Base-by-base conservation (phyloP, 2,113 vertebrate genomes). In the Amia ocellicauda region DNA sequence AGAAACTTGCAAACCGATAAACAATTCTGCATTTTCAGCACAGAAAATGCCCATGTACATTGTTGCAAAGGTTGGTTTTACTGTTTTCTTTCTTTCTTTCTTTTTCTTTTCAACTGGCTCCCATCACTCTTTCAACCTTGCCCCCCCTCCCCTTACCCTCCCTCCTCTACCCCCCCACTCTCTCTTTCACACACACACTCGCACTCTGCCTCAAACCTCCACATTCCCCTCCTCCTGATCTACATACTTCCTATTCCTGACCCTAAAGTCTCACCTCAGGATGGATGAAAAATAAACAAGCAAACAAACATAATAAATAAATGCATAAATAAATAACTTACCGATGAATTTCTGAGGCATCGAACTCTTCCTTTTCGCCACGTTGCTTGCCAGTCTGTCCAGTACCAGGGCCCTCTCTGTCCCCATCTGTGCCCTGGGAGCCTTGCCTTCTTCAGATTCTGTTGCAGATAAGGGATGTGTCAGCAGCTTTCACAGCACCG, bases 261-360 rank as follows among this genome's bases (percentile, higher is more conserved):
- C 26, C 17, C 49, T 40, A 29, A 31, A n/a, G 14, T 28, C 26
- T 42, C 17, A 19, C 8, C 17, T 42, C 29, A 20, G 16, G 11
- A 3, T 22, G 28, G 31, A 16, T n/a, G 14, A 19, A 42, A 11
- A 59, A 28, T 31, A 3, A 19, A 19, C 57, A 41, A n/a, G 27
- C 19, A 23, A 7, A 19, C 4, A 36, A n/a, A 16, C 17, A 4
- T 19, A 47, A 52, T 14, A 17, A 1, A 52, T n/a, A 45, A 53
- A 58, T 40, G 41, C 10, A 20, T 27, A 41, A 29, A 14, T 13
- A 58, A 13, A 45, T 27, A 74, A 85, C 93, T 93, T 93, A 96
- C 94, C 94, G 29, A 93, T 94, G 77, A 96, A 96, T 85, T 95
- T 96, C 82, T 96, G 94, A 28, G 94, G 94, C 94, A 97, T 95